A percentile compares a stretch with the other conserved stretches of the same genome.
Conservation (phyloP, 1,140 invertebrate species). For the Cotesia typhae region DNA sequence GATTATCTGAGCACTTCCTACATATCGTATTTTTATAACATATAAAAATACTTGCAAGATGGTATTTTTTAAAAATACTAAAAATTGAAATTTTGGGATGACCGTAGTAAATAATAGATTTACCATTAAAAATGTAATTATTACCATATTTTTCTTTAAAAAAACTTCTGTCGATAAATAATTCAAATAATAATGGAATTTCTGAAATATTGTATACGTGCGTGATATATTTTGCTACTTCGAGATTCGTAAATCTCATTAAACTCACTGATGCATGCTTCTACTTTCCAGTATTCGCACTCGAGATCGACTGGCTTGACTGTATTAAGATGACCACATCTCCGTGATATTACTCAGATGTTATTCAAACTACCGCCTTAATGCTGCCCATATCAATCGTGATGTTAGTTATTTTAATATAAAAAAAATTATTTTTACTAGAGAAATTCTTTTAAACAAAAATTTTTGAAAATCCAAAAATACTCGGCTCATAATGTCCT, state of each 20-base stretch:
- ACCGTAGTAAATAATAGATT: no score
- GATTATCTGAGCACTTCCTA: slow-evolving; percentile 26
- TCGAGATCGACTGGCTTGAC: slow-evolving; percentile 46
- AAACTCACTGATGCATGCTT: slow-evolving; percentile 62
- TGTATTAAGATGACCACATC: slow-evolving; percentile 64
- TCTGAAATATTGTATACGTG: neutral
- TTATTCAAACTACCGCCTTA: neutral
- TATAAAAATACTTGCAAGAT: slow-evolving; percentile 4
- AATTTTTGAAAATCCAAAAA: no score
- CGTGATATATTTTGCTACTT: slow-evolving; percentile 3
- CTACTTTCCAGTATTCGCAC: slow-evolving; percentile 49
- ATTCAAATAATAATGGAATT: neutral
- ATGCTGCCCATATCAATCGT: no score
- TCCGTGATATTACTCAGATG: slow-evolving; percentile 62
- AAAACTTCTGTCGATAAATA: no score
- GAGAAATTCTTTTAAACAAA: no score
- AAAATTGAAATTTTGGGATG: no score
- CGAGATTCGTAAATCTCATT: slow-evolving; percentile 61
- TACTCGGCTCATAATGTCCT: no score
- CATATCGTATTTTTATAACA: slow-evolving; percentile 30
- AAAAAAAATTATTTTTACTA: no score
- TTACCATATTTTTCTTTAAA: no score
- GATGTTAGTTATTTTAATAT: no score
- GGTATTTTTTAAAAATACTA: no score
- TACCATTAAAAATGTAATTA: no score